phyloP scores from a whole-genome alignment of 2,888 invertebrate genomes.

The Dyspetes luteomarginatus region DNA sequence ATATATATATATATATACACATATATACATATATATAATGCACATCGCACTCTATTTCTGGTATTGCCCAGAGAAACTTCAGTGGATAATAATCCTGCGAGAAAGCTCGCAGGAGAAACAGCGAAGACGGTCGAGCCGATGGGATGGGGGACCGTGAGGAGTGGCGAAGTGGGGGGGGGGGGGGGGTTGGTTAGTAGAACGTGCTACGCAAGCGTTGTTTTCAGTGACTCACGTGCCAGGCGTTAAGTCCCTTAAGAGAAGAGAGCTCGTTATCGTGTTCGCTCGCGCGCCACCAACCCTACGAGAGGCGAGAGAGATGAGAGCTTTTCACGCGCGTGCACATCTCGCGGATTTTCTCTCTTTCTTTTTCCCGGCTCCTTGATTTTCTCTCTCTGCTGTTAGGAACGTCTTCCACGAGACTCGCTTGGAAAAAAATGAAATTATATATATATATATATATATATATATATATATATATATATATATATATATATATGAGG shows the following conservation, averaged over 20 bases:
- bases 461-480: neutral
- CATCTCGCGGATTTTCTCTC: constrained; percentile 48
- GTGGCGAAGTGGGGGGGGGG: neutral
- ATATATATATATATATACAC: no score
- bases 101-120: constrained; percentile 2
- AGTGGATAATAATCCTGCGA: neutral
- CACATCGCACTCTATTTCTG: constrained; percentile 1
- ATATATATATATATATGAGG: neutral
- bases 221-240: constrained; percentile 56
- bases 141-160: neutral
- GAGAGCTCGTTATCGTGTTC: constrained; percentile 58
- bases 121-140: neutral
- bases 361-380: constrained; percentile 40
- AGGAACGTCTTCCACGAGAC: no score
- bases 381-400: constrained; percentile 27
- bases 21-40: no score
- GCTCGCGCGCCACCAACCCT: neutral
- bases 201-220: constrained; percentile 34
- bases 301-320: neutral
- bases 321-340: constrained; percentile 9
- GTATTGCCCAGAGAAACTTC: neutral
- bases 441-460: neutral
- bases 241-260: constrained; percentile 59
- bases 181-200: neutral
- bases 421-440: constrained; percentile 3